Conservation (phyloP, 2,113 vertebrate species). For the Serilophus lunatus region DNA sequence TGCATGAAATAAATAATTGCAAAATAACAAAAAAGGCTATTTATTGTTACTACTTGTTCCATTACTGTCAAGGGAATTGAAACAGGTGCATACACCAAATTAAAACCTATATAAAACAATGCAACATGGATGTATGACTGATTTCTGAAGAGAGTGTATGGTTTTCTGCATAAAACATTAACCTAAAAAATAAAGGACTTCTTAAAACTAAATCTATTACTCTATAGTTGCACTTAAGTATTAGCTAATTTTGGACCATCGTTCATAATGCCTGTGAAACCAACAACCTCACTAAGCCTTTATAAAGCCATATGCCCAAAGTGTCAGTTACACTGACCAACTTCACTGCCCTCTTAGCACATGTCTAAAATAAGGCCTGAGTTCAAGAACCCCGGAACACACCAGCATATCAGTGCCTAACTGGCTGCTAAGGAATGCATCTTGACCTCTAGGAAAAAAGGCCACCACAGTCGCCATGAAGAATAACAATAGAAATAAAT, state of each 20-base stretch:
- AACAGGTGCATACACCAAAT: background rate
- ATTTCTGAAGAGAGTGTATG: background rate
- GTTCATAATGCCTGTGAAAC: background rate
- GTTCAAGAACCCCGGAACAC: background rate
- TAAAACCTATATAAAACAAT: conserved; percentile 10
- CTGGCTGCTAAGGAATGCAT: background rate
- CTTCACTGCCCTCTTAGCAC: background rate
- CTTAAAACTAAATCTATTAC: background rate
- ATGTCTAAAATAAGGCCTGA: background rate
- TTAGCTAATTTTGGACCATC: background rate
- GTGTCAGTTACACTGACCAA: background rate
- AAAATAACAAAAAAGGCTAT: background rate
- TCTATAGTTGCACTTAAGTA: background rate
- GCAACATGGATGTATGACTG: background rate
- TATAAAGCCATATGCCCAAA: background rate
- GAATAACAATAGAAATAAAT: background rate
- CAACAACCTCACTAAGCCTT: background rate
- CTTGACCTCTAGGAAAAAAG: background rate
- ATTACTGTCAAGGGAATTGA: background rate
- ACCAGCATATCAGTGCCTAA: background rate
- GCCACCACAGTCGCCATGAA: background rate
- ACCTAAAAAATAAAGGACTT: background rate
- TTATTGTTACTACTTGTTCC: conserved; percentile 4
- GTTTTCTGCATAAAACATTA: background rate
- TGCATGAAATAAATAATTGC: background rate